These are phyloP conservation scores for Pyxicephalus adspersus DNA, from an alignment of 2,113 vertebrate species.

Conservation along the genomic window DNA sequence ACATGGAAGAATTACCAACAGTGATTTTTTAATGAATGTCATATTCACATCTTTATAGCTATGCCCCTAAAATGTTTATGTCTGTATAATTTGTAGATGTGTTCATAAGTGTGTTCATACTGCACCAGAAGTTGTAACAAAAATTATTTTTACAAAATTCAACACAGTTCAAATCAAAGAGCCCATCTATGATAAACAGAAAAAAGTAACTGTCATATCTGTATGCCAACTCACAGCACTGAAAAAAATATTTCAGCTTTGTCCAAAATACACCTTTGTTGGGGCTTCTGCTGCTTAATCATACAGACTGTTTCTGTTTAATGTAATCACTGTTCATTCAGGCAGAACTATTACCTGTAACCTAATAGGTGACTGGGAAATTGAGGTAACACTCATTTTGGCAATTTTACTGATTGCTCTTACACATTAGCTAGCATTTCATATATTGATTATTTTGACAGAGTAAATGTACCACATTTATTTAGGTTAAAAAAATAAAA, in stretches of 20 bases:
- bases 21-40: too few species aligned
- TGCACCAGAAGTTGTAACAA: constrained; percentile 22
- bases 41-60: too few species aligned
- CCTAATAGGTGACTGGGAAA: constrained; percentile 31
- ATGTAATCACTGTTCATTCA: constrained; percentile 9
- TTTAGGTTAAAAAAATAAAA: not conserved
- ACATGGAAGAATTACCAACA: too few species aligned
- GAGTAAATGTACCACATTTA: not conserved
- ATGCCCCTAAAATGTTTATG: too few species aligned
- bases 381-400: constrained; percentile 15
- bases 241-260: not conserved
- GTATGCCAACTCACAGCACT: not conserved
- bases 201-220: constrained; percentile 1
- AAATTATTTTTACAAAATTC: not conserved
- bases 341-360: constrained; percentile 39
- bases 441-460: not conserved
- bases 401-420: constrained; percentile 31
- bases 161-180: constrained; percentile 20
- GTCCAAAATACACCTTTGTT: constrained; percentile 4
- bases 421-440: constrained; percentile 1
- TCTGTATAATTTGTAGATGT: not conserved
- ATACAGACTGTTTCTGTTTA: constrained; percentile 18
- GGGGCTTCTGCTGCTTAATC: not conserved
- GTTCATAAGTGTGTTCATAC: constrained; percentile 24
- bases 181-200: not conserved